A percentile compares a stretch with the other conserved stretches of the same genome.
These are phyloP conservation scores for Lithophane socia DNA, from an alignment of 2,888 invertebrate species.

Conservation along the genomic window DNA sequence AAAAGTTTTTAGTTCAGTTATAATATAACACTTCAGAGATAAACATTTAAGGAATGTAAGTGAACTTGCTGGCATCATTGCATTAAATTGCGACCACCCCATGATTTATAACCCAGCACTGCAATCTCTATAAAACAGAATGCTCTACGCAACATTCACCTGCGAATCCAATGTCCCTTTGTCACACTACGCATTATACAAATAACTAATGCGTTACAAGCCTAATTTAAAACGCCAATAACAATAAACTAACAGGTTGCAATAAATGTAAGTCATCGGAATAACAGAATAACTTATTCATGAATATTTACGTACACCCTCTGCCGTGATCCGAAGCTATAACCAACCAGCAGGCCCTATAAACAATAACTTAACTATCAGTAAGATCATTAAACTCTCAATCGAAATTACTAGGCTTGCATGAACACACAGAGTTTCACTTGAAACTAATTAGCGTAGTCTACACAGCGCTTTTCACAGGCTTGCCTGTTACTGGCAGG, in stretches of 20 bases:
- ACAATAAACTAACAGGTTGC: slow-evolving; percentile 57
- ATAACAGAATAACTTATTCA: slow-evolving; percentile 53
- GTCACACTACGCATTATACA: slow-evolving; percentile 51
- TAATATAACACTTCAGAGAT: no score
- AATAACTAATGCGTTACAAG: slow-evolving; percentile 49
- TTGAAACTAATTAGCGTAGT: slow-evolving; percentile 71
- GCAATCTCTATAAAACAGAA: not conserved
- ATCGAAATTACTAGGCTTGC: slow-evolving; percentile 77
- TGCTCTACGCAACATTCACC: slow-evolving; percentile 31
- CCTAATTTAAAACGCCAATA: slow-evolving; percentile 56
- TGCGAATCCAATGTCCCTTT: slow-evolving; percentile 30
- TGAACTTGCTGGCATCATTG: no score
- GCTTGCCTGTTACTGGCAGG: slow-evolving; percentile 77
- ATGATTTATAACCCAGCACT: not conserved
- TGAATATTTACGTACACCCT: slow-evolving; percentile 62
- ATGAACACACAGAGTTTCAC: slow-evolving; percentile 82
- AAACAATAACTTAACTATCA: slow-evolving; percentile 66
- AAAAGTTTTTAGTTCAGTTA: no score
- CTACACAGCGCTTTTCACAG: slow-evolving; percentile 67
- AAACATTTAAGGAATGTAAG: no score
- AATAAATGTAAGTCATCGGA: slow-evolving; percentile 57
- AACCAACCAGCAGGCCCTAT: slow-evolving; percentile 36
- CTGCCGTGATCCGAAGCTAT: slow-evolving; percentile 57
- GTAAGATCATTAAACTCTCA: slow-evolving; percentile 67
- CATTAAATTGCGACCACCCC: not conserved